phyloP scores from a whole-genome alignment of 2,797 vertebrate species.

The Sebastes vulpes region DNA sequence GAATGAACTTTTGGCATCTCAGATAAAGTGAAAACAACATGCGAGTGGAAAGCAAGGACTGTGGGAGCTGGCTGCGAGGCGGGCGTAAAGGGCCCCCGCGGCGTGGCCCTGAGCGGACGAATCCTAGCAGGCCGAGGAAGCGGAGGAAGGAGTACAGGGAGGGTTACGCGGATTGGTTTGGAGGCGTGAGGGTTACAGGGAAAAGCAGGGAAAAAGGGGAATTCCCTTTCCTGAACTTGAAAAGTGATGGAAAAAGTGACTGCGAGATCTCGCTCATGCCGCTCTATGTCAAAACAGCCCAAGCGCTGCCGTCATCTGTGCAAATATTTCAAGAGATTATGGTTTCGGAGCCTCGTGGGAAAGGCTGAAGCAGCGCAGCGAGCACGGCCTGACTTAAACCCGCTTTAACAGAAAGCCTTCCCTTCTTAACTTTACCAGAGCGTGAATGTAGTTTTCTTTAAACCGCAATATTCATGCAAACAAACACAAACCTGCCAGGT shows the following conservation, averaged over 20 bases:
- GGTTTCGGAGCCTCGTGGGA: conserved; percentile 79
- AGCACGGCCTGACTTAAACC: conserved; percentile 57
- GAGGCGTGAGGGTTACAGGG: conserved; percentile 46
- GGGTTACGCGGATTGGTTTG: conserved; percentile 37
- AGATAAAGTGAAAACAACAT: conserved; percentile 73
- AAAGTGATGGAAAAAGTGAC: conserved; percentile 80
- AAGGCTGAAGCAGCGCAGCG: conserved; percentile 62
- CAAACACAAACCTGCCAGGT: conserved; percentile 57
- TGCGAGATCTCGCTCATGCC: conserved; percentile 51
- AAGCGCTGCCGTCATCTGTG: conserved; percentile 73
- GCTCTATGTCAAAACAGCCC: conserved; percentile 75
- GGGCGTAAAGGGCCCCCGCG: conserved; percentile 63
- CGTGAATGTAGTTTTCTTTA: conserved; percentile 23
- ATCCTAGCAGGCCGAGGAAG: conserved; percentile 76
- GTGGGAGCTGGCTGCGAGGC: conserved; percentile 62
- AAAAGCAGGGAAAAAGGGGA: conserved; percentile 70
- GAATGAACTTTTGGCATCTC: conserved; percentile 64
- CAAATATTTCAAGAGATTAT: conserved; percentile 83
- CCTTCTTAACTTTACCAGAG: conserved; percentile 30
- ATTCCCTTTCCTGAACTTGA: conserved; percentile 76
- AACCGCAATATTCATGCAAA: conserved; percentile 40
- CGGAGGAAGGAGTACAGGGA: conserved; percentile 66
- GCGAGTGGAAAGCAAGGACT: conserved; percentile 60
- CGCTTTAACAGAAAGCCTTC: conserved; percentile 33
- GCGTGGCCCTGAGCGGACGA: conserved; percentile 69